Base-by-base conservation (phyloP, 1,140 invertebrate species). In the Aphis craccivora region DNA sequence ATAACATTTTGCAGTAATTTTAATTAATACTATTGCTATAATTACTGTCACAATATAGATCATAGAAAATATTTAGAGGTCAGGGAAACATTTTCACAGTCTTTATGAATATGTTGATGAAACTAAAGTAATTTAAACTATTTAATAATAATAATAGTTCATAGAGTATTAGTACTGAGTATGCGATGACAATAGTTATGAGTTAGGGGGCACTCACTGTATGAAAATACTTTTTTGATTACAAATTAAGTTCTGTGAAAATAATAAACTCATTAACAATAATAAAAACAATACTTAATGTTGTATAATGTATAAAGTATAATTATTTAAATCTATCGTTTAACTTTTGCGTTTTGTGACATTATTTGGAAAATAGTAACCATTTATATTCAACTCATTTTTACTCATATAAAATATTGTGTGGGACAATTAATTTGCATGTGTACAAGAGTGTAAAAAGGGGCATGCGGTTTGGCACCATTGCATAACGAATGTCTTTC, bases 401-500 rank as follows among this genome's bases (percentile, higher is more conserved):
- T 35, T 45, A 89, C 40, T 51, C 45, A 37, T 7, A 30, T 23
- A 4, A n/a, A 89, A 20, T 37, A 53, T 89, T 53, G 48, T 53
- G 48, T 25, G n/a, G 37, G 43, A 30, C 81, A 84, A 92, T 92
- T 84, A 84, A 92, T 92, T 92, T 84, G 67, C 90, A 48, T 81
- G 30, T 40, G 90, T 67, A 81, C 55, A 81, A 81, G 40, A 37
- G 90, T 53, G 67, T 23, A 81, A 76, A 18, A 76, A 30, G 30
- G 67, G 90, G 40, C 5, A 53, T 48, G 60, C 81, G 90, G 45
- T 81, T 91, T 81, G 45, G 45, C 45, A 81, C 45, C 45, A 84
- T 83, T 37, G n/a, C 35, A 76, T 81, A 91, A 84, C 48, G 88
- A 93, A 76, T 93, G 76, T 84, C 90, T 86, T 91, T 84, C 76